Percentiles rank a stretch among this genome's conserved stretches.
phyloP scores from a whole-genome alignment of 2,888 invertebrate genomes.

The Drosophila paracracens region DNA sequence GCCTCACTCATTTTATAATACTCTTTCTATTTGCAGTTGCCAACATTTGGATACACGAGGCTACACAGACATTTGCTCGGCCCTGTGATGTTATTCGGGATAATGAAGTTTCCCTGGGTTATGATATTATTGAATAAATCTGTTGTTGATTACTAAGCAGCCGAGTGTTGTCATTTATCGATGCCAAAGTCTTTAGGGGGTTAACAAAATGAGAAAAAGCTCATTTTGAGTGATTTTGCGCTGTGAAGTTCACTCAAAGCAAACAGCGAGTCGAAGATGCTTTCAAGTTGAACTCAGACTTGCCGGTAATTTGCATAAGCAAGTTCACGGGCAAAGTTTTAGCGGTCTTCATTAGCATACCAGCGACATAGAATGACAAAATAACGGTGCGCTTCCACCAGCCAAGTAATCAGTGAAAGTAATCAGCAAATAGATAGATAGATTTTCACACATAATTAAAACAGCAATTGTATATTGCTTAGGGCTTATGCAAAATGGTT shows the following conservation, averaged over 20 bases:
- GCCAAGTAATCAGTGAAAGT: constrained; percentile 59
- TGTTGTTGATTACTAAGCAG: constrained; percentile 40
- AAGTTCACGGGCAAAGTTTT: constrained; percentile 73
- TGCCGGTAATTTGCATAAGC: constrained; percentile 74
- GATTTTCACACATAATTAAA: constrained; percentile 10
- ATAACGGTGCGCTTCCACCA: constrained; percentile 14
- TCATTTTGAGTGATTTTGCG: constrained; percentile 40
- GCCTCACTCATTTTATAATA: neutral
- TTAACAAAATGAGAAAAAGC: constrained; percentile 49
- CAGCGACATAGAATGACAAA: constrained; percentile 35
- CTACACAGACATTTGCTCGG: constrained; percentile 91
- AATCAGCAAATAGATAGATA: constrained; percentile 41
- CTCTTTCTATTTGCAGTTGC: constrained; percentile 86
- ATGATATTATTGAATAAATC: constrained; percentile 71
- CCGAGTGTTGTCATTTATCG: neutral
- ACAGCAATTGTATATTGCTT: constrained; percentile 6
- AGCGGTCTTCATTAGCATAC: constrained; percentile 61
- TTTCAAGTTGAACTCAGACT: constrained; percentile 20
- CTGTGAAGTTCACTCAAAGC: constrained; percentile 36
- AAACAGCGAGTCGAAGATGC: constrained; percentile 31
- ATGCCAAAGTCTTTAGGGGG: constrained; percentile 38
- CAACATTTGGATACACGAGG: constrained; percentile 95
- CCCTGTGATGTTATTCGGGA: constrained; percentile 85
- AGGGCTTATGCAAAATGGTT: constrained; percentile 11
- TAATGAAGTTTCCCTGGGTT: constrained; percentile 75